Conservation (phyloP, 2,113 vertebrate species). For the Nyctereutes procyonoides region DNA sequence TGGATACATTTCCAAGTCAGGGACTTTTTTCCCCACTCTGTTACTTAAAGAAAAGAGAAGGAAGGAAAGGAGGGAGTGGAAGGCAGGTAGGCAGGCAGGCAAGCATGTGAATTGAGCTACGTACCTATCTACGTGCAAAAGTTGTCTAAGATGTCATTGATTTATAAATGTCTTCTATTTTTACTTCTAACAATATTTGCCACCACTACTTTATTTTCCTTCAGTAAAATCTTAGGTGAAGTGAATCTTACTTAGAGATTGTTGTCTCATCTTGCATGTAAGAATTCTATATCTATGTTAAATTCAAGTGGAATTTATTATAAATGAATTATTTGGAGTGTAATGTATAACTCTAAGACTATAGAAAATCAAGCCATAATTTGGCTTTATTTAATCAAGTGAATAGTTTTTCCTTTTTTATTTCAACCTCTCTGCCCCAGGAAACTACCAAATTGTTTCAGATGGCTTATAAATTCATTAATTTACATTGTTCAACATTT, state of each 20-base stretch:
- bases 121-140: not conserved
- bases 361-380: not conserved
- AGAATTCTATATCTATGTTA: not conserved
- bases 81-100: not conserved
- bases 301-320: constrained; percentile 16
- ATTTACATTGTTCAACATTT: not conserved
- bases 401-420: not conserved
- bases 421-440: not conserved
- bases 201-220: constrained; percentile 14
- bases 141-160: not conserved
- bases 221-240: not conserved
- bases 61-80: not conserved
- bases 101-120: not conserved
- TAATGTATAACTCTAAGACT: not conserved
- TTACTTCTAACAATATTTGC: constrained; percentile 48
- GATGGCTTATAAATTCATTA: not conserved
- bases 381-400: constrained; percentile 15
- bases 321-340: not conserved
- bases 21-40: not conserved
- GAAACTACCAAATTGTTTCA: not conserved
- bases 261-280: not conserved
- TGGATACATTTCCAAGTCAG: not conserved
- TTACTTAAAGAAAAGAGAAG: not conserved
- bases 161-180: constrained; percentile 27
- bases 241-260: not conserved